Evolutionary conservation across 2,888 invertebrate species (phyloP).

Genomic region (Ectemnius cavifrons): DNA sequence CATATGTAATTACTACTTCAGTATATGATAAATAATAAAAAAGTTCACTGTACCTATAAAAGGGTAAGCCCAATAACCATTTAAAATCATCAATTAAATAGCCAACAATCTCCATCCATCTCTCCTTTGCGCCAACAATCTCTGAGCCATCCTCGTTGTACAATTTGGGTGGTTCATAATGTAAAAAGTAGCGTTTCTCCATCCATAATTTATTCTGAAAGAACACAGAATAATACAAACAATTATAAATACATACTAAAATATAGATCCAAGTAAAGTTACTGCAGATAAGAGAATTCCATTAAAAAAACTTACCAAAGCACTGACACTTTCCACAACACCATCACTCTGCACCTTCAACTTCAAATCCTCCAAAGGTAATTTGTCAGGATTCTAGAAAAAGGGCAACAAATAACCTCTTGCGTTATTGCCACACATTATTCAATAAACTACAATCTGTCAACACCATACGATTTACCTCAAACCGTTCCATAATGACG

Average conservation of each 20-base stretch:
- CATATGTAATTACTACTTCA: too few relatives aligned
- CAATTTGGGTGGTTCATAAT: conserved; percentile 81
- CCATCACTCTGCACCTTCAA: conserved; percentile 80
- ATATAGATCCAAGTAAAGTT: neutral
- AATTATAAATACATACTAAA: neutral
- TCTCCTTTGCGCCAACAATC: conserved; percentile 81
- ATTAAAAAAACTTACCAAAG: conserved; percentile 81
- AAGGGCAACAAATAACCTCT: conserved; percentile 15
- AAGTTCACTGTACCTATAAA: conserved; percentile 81
- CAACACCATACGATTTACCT: conserved; percentile 50
- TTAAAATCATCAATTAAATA: conserved; percentile 84
- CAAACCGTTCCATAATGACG: conserved; percentile 45
- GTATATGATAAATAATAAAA: neutral
- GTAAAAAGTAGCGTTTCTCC: conserved; percentile 80
- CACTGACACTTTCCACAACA: conserved; percentile 80
- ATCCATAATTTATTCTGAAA: conserved; percentile 81
- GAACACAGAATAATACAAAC: neutral
- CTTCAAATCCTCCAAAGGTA: conserved; percentile 75
- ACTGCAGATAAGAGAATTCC: neutral
- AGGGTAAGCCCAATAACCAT: conserved; percentile 84
- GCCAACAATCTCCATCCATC: conserved; percentile 83
- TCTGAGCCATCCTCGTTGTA: conserved; percentile 77
- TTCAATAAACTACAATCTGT: conserved; percentile 14
- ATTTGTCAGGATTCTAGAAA: conserved; percentile 67
- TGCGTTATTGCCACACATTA: conserved; percentile 9